These are phyloP conservation scores for Tinea pellionella DNA, from an alignment of 2,888 invertebrate species.

Conservation along the genomic window DNA sequence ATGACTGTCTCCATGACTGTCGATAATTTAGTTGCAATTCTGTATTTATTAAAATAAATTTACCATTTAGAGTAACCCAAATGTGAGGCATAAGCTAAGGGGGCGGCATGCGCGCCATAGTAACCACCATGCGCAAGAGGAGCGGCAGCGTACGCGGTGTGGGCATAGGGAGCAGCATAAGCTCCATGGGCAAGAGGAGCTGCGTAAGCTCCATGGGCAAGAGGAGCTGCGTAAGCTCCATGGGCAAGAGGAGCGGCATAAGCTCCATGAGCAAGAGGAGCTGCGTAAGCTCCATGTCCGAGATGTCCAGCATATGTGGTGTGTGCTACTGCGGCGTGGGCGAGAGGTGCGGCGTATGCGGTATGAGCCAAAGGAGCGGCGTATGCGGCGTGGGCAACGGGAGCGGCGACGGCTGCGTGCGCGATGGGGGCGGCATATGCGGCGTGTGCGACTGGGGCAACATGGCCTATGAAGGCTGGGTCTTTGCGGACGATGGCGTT, in stretches of 20 bases:
- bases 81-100: constrained; percentile 25
- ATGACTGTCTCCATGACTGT: background rate
- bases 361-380: constrained; percentile 39
- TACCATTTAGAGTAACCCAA: constrained; percentile 31
- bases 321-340: constrained; percentile 24
- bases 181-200: constrained; percentile 20
- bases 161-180: constrained; percentile 19
- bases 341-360: constrained; percentile 29
- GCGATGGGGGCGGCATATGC: constrained; percentile 21
- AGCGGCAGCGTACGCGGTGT: constrained; percentile 17
- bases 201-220: constrained; percentile 19
- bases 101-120: constrained; percentile 24
- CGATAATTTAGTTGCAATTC: background rate
- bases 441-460: constrained; percentile 29
- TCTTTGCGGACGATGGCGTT: constrained; percentile 45
- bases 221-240: constrained; percentile 17
- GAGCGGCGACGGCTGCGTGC: constrained; percentile 24
- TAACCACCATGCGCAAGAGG: constrained; percentile 19
- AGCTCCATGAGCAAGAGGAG: constrained; percentile 30
- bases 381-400: constrained; percentile 33
- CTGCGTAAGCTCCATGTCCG: constrained; percentile 25
- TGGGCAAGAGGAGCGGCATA: constrained; percentile 29
- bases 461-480: constrained; percentile 24
- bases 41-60: constrained; percentile 14
- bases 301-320: constrained; percentile 22